phyloP scores from a whole-genome alignment of 2,888 invertebrate genomes.

The Chelonus formosanus region DNA sequence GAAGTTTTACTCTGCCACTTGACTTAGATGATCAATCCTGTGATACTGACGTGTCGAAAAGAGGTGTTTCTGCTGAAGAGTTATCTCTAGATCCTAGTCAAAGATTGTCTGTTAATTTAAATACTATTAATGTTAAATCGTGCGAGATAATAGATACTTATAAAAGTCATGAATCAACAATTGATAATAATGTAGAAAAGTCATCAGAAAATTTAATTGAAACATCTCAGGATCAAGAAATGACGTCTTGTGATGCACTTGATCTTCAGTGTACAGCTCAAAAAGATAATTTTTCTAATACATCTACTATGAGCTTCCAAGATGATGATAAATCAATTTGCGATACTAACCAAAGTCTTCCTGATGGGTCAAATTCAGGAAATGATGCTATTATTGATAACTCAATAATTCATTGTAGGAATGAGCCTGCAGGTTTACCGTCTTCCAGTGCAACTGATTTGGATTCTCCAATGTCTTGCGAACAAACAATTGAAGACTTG shows the following conservation, averaged over 20 bases:
- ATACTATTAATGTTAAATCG: conserved; percentile 48
- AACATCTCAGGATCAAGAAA: conserved; percentile 41
- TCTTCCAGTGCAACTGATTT: conserved; percentile 56
- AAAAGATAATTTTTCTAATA: conserved; percentile 5
- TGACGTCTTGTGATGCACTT: conserved; percentile 35
- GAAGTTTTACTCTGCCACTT: conserved; percentile 60
- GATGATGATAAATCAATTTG: conserved; percentile 29
- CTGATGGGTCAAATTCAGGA: conserved; percentile 32
- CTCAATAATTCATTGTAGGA: conserved; percentile 41
- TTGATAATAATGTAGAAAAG: conserved; percentile 36
- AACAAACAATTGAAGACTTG: conserved; percentile 57
- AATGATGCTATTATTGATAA: conserved; percentile 35
- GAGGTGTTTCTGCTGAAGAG: conserved; percentile 52
- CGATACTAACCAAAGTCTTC: conserved; percentile 27
- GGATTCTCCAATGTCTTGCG: conserved; percentile 62
- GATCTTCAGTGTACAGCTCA: conserved; percentile 25
- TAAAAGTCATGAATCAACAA: conserved; percentile 34
- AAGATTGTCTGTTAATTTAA: conserved; percentile 52
- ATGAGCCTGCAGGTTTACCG: conserved; percentile 43
- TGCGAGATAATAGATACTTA: conserved; percentile 52
- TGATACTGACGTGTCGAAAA: conserved; percentile 45
- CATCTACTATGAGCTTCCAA: conserved; percentile 22
- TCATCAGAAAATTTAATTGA: conserved; percentile 37
- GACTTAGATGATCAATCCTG: conserved; percentile 52
- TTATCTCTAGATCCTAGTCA: conserved; percentile 57